Base-by-base conservation (phyloP, 2,797 vertebrate species). In the Sphenopsis melanotis region DNA sequence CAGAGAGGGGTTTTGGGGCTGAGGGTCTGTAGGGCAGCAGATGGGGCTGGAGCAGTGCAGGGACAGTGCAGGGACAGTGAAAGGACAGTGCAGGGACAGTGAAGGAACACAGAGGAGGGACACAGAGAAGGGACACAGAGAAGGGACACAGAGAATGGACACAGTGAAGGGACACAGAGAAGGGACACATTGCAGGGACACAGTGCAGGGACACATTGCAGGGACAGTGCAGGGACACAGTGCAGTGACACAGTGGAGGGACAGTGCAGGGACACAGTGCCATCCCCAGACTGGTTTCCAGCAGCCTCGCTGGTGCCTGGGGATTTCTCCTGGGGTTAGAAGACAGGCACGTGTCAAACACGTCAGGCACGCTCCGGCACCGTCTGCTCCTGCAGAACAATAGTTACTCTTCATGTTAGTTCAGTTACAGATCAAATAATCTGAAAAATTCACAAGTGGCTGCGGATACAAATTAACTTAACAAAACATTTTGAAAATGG, bases 391-490 rank as follows among this genome's bases (percentile, higher is more conserved):
- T 11, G 90, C 84, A n/a, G 95, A 95, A 89, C 95, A 80, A 81
- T 69, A 63, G 93, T 93, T 79, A 56, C 85, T 79, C 93, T 57
- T 47, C 47, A 1, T 94, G 94, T 84, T 90, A 74, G 95, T 86
- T 95, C 95, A 89, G 89, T 88, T 91, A 84, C 94, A 94, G 93
- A 94, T 93, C 95, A 93, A 94, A 95, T 74, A 84, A 92, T 86
- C 90, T 79, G 80, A 79, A 88, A 95, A 93, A 91, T 70, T 94
- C 95, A 82, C 93, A 84, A 93, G 94, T 39, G 94, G 95, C 95
- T 93, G 93, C 76, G 29, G 94, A 90, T 93, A 96, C 94, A 96
- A 96, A 97, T 96, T 96, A 95, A 93, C 94, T 91, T 89, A 91
- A 92, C 92, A 95, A 96, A 96, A 84, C 91, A 90, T 88, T 90